These are phyloP conservation scores for Coptodon bakossiorum DNA, from an alignment of 2,113 vertebrate species.

Conservation along the genomic window DNA sequence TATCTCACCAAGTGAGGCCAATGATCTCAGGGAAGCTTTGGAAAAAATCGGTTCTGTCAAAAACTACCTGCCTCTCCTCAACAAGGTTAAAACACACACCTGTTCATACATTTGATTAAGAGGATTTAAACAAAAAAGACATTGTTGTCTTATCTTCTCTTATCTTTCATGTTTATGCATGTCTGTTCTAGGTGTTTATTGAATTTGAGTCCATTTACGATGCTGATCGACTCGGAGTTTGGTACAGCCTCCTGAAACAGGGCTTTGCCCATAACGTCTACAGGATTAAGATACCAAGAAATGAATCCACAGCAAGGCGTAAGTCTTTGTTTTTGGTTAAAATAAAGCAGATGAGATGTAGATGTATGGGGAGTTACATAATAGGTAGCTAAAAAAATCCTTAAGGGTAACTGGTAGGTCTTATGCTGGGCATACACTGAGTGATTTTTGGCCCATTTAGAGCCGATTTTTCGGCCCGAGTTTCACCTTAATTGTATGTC, in stretches of 20 bases:
- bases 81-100: slow-evolving; percentile 22
- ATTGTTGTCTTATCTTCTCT: neutral
- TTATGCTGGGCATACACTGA: neutral
- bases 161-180: neutral
- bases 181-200: slow-evolving; percentile 30
- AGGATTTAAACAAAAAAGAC: neutral
- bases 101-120: neutral
- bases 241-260: slow-evolving; percentile 27
- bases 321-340: neutral
- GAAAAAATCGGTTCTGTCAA: neutral
- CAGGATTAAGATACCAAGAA: neutral
- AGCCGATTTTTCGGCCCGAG: neutral
- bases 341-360: neutral
- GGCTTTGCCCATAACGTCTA: neutral
- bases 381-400: neutral
- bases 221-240: slow-evolving; percentile 38
- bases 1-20: neutral
- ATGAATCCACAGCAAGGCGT: neutral
- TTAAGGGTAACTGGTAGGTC: neutral
- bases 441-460: neutral
- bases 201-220: neutral
- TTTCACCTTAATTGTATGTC: neutral
- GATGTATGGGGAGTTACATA: neutral
- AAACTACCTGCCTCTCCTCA: slow-evolving; percentile 43
- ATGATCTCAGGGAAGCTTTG: neutral